Conservation (phyloP, 2,888 invertebrate genomes). For the Thysanoteuthis rhombus region DNA sequence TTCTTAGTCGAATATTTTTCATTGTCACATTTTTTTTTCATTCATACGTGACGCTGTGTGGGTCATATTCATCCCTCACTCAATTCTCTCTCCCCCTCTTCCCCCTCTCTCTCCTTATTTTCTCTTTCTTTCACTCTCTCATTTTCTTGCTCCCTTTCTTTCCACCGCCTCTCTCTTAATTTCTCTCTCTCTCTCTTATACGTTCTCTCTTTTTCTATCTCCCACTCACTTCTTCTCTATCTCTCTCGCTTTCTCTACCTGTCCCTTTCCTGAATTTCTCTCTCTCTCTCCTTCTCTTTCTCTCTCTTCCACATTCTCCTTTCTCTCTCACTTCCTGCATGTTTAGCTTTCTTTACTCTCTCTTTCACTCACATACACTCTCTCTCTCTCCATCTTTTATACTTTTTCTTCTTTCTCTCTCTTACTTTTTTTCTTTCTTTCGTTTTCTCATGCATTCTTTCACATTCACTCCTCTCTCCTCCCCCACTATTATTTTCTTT, state of each 20-base stretch:
- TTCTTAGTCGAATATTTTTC: no score
- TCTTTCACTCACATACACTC: no score
- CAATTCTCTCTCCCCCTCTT: no score
- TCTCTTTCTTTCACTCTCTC: neutral
- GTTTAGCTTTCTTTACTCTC: no score
- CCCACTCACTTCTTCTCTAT: neutral
- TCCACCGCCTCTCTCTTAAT: neutral
- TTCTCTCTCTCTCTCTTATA: neutral
- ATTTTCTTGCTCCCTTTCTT: neutral
- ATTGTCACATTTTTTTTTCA: no score
- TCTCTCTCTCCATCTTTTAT: no score
- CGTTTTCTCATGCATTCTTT: neutral
- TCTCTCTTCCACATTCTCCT: neutral
- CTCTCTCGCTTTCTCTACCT: neutral
- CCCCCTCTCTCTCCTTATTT: no score
- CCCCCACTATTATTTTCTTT: neutral
- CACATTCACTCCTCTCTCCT: neutral
- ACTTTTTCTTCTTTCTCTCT: neutral
- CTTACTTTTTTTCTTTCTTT: neutral
- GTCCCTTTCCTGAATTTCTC: neutral
- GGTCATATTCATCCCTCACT: neutral
- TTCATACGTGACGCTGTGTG: neutral
- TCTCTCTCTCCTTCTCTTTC: accelerated
- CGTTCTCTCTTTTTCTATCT: neutral
- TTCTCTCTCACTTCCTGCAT: neutral